These are phyloP conservation scores for Lycocorax pyrrhopterus DNA, from an alignment of 2,113 vertebrate genomes.

Conservation along the genomic window DNA sequence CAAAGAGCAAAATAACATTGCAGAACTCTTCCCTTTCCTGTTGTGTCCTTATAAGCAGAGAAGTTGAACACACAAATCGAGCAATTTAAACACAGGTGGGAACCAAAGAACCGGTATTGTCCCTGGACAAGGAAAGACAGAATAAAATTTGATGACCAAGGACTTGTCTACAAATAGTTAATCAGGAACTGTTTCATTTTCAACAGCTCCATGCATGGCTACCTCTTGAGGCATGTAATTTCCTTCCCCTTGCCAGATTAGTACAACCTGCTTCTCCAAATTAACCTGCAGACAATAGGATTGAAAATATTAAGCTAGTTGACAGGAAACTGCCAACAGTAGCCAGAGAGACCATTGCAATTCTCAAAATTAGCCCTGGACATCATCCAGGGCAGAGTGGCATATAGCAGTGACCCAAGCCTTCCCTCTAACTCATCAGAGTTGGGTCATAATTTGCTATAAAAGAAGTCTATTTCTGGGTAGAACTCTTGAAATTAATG, in stretches of 20 bases:
- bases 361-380: not conserved
- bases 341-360: not conserved
- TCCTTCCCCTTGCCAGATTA: not conserved
- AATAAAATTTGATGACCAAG: not conserved
- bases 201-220: not conserved
- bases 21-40: not conserved
- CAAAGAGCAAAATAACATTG: not conserved
- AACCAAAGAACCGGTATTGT: not conserved
- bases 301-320: not conserved
- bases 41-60: not conserved
- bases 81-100: not conserved
- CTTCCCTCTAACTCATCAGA: not conserved
- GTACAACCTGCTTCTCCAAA: conserved; percentile 4
- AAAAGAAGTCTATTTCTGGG: not conserved
- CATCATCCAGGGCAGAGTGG: not conserved
- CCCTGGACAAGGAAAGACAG: not conserved
- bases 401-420: not conserved
- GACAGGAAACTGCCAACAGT: not conserved
- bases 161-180: not conserved
- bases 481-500: not conserved
- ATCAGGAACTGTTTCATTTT: not conserved
- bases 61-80: not conserved
- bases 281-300: not conserved
- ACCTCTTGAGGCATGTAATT: not conserved
- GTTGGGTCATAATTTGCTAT: not conserved